Conservation (phyloP, 2,888 invertebrate genomes). For the Apoderus coryli region DNA sequence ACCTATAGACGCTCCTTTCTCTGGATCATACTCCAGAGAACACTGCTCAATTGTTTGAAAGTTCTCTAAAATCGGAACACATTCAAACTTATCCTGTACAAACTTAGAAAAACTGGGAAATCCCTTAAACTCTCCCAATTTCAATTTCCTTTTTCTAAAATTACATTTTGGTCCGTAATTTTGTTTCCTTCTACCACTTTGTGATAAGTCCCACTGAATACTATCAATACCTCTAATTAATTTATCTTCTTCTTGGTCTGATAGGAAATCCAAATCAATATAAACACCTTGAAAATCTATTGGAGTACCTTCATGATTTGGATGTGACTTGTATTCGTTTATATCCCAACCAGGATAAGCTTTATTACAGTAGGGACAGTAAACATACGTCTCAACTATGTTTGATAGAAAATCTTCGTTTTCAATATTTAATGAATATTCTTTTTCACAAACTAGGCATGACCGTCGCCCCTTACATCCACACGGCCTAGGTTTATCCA, state of each 20-base stretch:
- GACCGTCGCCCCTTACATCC: conserved; percentile 89
- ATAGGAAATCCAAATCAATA: conserved; percentile 57
- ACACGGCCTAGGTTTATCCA: conserved; percentile 54
- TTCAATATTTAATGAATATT: conserved; percentile 35
- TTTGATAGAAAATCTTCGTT: conserved; percentile 16
- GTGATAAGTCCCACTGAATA: conserved; percentile 79
- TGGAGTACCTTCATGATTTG: conserved; percentile 45
- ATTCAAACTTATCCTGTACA: conserved; percentile 59
- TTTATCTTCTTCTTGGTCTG: conserved; percentile 46
- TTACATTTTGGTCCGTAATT: conserved; percentile 98
- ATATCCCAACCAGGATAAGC: conserved; percentile 63
- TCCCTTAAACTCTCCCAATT: conserved; percentile 64
- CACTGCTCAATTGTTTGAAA: conserved; percentile 90
- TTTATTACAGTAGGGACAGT: conserved; percentile 60
- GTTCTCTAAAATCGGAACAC: conserved; percentile 43
- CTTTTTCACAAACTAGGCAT: conserved; percentile 72
- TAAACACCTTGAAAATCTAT: conserved; percentile 53
- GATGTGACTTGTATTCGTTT: conserved; percentile 45
- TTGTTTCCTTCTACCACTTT: conserved; percentile 93
- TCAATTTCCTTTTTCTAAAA: conserved; percentile 84
- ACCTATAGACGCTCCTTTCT: conserved; percentile 82
- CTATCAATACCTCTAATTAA: conserved; percentile 59
- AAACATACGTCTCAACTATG: conserved; percentile 48
- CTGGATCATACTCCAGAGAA: conserved; percentile 81
- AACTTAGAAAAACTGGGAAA: conserved; percentile 70